Evolutionary conservation across 2,888 invertebrate genomes (phyloP).

Genomic region (Thereva nobilitata): DNA sequence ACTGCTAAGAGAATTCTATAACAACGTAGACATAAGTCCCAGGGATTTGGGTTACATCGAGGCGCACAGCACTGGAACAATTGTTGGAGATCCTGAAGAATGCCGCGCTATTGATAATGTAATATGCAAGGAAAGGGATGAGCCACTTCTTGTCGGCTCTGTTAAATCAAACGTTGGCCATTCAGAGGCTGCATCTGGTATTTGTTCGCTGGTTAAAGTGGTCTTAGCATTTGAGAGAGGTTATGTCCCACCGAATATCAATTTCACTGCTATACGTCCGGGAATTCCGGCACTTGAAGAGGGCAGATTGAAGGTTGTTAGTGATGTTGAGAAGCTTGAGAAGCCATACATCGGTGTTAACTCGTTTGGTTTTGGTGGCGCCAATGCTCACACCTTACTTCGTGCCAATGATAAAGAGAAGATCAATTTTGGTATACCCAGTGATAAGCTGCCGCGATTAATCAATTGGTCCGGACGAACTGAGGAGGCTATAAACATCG

Average conservation of each 20-base stretch:
- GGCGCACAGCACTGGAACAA: conserved; percentile 83
- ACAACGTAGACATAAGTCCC: conserved; percentile 73
- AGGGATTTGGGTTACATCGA: conserved; percentile 76
- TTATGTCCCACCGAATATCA: conserved; percentile 82
- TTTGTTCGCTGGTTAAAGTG: conserved; percentile 82
- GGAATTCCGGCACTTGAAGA: conserved; percentile 66
- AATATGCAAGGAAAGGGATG: conserved; percentile 74
- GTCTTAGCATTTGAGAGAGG: conserved; percentile 80
- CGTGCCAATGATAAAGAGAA: conserved; percentile 50
- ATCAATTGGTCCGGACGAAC: conserved; percentile 79
- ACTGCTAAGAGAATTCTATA: conserved; percentile 67
- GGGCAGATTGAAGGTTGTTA: conserved; percentile 72
- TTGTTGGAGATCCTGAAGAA: conserved; percentile 92
- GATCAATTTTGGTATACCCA: conserved; percentile 64
- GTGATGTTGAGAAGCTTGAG: conserved; percentile 70
- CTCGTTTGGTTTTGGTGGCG: conserved; percentile 93
- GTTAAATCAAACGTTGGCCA: conserved; percentile 95
- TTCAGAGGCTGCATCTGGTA: conserved; percentile 82
- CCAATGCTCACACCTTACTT: conserved; percentile 65
- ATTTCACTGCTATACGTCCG: conserved; percentile 69
- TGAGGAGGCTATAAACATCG: conserved; percentile 69
- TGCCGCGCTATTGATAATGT: conserved; percentile 79
- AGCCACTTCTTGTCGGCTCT: conserved; percentile 82
- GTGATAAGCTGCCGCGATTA: conserved; percentile 72
- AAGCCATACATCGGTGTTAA: conserved; percentile 82